Conservation (phyloP, 2,888 invertebrate genomes). For the Druceiella hillmani region DNA sequence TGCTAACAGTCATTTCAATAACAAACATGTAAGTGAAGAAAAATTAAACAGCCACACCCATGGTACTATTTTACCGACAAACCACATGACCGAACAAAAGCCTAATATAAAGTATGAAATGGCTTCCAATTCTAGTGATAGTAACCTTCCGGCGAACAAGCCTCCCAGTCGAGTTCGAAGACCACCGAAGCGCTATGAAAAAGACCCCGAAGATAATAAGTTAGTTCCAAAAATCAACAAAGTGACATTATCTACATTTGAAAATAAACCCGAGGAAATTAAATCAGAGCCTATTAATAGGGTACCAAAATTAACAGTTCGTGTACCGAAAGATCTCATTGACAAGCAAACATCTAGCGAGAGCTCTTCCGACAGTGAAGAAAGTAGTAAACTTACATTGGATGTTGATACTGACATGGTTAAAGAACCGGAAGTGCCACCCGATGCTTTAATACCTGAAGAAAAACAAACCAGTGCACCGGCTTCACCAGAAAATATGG, state of each 20-base stretch:
- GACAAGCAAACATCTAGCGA: slow-evolving; percentile 50
- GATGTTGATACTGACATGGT: slow-evolving; percentile 39
- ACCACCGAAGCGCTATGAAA: slow-evolving; percentile 45
- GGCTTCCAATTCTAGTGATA: no score
- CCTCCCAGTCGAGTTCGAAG: slow-evolving; percentile 38
- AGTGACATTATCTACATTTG: slow-evolving; percentile 46
- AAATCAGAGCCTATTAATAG: slow-evolving; percentile 42
- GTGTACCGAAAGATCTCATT: slow-evolving; percentile 57
- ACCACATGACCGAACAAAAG: no score
- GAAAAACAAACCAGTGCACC: slow-evolving; percentile 37
- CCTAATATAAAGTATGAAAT: no score
- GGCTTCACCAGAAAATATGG: slow-evolving; percentile 24
- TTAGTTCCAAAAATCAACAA: no score
- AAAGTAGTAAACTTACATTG: slow-evolving; percentile 55
- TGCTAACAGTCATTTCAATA: no score
- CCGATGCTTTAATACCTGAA: slow-evolving; percentile 29
- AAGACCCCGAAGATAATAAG: no score
- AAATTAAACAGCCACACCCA: no score
- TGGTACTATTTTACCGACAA: no score
- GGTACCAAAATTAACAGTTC: slow-evolving; percentile 65
- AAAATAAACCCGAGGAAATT: slow-evolving; percentile 41
- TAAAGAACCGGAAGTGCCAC: slow-evolving; percentile 6
- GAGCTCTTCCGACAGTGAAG: slow-evolving; percentile 53
- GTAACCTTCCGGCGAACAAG: slow-evolving; percentile 36
- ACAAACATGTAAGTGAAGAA: no score